Conservation (phyloP, 2,797 vertebrate species). For the Rhincodon typus region DNA sequence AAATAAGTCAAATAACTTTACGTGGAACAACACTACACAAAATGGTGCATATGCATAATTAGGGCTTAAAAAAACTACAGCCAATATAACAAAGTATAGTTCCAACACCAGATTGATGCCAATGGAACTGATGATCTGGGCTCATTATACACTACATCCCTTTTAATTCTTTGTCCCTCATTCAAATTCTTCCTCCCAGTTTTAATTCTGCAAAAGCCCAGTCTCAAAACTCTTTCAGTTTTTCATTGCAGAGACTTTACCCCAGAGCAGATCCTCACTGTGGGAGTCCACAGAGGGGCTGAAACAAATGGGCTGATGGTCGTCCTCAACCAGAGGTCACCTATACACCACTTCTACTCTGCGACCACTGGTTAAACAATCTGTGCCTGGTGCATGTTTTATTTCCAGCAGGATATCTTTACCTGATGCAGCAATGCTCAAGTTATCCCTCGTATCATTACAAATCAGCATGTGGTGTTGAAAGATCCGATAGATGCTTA, state of each 20-base stretch:
- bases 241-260: too few species aligned
- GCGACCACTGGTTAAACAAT: background rate
- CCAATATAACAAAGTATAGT: background rate
- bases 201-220: background rate
- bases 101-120: background rate
- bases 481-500: too few species aligned
- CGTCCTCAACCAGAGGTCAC: background rate
- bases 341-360: background rate
- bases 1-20: background rate
- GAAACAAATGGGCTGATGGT: background rate
- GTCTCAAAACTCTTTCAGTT: background rate
- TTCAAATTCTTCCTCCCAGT: background rate
- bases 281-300: background rate
- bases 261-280: background rate
- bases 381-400: background rate
- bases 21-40: background rate
- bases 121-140: background rate
- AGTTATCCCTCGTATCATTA: too few species aligned
- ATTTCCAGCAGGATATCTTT: too few species aligned
- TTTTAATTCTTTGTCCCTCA: background rate
- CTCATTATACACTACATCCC: background rate
- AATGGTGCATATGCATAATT: background rate
- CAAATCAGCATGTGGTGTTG: too few species aligned
- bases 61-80: background rate
- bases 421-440: too few species aligned